Base-by-base conservation (phyloP, 2,113 vertebrate genomes). In the Eonycteris spelaea region DNA sequence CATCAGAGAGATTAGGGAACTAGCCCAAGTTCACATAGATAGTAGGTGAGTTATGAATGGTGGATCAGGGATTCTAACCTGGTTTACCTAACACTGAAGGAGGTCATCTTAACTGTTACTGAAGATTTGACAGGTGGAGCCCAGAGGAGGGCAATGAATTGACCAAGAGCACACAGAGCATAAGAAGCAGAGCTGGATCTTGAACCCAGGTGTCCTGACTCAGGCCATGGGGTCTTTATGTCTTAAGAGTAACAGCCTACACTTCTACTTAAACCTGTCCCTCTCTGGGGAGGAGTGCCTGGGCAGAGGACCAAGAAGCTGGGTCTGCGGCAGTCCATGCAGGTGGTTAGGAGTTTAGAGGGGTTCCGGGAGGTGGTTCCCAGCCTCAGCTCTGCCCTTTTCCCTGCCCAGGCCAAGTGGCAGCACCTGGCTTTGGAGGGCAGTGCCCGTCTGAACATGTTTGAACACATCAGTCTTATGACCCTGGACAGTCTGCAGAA, bases 401-500 rank as follows among this genome's bases (percentile, higher is more conserved):
- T 93, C 51, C 92, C 38, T 85, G 14, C 2, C 14, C 96, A 99
- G 99, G 98, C 94, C 28, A 99, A 99, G 85, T 99, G 99, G 99
- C 59, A 30, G 1, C 83, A 4, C 8, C 84, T 99, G 73, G 87
- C 97, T 3, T 88, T 91, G 0, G 53, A 68, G 2, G 99, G 98
- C 12, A 48, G 18, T 0, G 26, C 89, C 3, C 92, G 55, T 4
- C 6, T 99, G 2, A 99, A 99, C 70, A 98, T 99, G 98, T 99
- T 99, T 95, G 98, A 99, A 55, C 98, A 99, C 0, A 63, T 99
- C 95, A 99, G 98, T 80, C 98, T 99, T 67, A 99, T 99, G 99
- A 99, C 99, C 0, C 97, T 99, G 96, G 99, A 99, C 97, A 99
- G 98, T 45, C 97, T 99, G 14, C 98, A 99, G 93, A 99, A 99